These are phyloP conservation scores for Philypnodon macrostomus DNA, from an alignment of 2,797 vertebrate species.

Conservation along the genomic window DNA sequence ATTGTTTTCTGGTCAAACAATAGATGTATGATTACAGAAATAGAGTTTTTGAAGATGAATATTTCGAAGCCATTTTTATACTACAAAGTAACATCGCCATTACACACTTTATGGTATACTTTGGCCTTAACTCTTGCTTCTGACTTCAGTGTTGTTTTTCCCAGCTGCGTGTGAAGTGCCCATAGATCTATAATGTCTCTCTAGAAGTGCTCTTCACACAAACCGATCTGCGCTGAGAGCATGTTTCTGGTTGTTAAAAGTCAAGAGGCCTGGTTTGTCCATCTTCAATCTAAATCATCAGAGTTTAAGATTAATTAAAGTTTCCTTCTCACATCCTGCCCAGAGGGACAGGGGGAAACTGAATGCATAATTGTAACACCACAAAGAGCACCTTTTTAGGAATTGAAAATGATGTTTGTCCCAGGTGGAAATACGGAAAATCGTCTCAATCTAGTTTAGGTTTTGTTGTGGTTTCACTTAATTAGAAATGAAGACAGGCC, in stretches of 20 bases:
- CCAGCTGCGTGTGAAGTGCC: slow-evolving; percentile 26
- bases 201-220: slow-evolving; percentile 25
- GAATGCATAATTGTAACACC: not conserved
- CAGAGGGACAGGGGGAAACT: not conserved
- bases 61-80: too few relatives aligned
- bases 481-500: slow-evolving; percentile 30
- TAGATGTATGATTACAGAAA: not conserved
- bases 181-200: slow-evolving; percentile 32
- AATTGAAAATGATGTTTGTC: slow-evolving; percentile 5
- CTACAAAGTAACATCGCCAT: too few relatives aligned
- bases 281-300: slow-evolving; percentile 12
- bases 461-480: slow-evolving; percentile 7
- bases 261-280: slow-evolving; percentile 26
- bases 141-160: slow-evolving; percentile 32
- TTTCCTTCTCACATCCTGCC: slow-evolving; percentile 2
- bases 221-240: slow-evolving; percentile 21
- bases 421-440: slow-evolving; percentile 13
- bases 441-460: slow-evolving; percentile 9
- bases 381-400: not conserved
- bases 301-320: slow-evolving; percentile 1
- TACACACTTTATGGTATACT: slow-evolving; percentile 28
- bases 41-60: not conserved
- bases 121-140: slow-evolving; percentile 6
- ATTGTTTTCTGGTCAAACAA: slow-evolving; percentile 1
- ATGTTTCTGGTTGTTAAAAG: slow-evolving; percentile 33